Base-by-base conservation (phyloP, 2,888 invertebrate species). In the Pollenia labialis region DNA sequence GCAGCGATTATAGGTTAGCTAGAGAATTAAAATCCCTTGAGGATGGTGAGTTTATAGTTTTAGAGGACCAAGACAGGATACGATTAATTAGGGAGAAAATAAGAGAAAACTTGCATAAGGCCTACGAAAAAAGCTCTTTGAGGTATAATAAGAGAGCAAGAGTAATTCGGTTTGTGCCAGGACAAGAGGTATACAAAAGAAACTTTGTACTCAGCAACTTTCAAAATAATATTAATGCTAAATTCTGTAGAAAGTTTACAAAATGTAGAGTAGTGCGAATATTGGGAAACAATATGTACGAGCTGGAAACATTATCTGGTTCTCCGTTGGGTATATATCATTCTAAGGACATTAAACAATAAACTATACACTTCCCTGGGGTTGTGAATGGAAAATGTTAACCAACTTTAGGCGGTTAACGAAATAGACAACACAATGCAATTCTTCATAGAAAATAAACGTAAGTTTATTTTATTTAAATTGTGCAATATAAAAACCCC, bases 111-210 rank as follows among this genome's bases (percentile, higher is more conserved):
- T 12, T 23, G 4, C 58, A 32, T 18, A 23, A 7, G 7, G 3
- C 9, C 4, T 64, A 16, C 42, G 64, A 64, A 10, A 64, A 64
- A 16, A 44, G 44, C 16, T 42, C 64, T 6, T 4, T 64, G 2
- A 42, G 64, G n/a, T 64, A 64, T 64, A 40, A 64, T 14, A 16
- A 40, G 16, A 44, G 64, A n/a, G 64, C 64, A 7, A 42, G 44
- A 40, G 14, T 44, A 14, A 16, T 12, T 44, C 44, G 64, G 2
- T 64, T 64, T 44, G 44, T 64, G 2, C 64, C 64, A 9, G 64
- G 44, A 2, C 64, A 64, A 23, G 44, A 64, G 44, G 44, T 64
- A 4, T 64, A n/a, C 18, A 18, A 9, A 16, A 64, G 64, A 44
- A 64, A 44, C 42, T 58, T 58, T 32, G 32, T 58, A 10, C 7